Evolutionary conservation across 2,888 invertebrate genomes (phyloP), one percentile per base, ranked within the genome.

Genomic region (Conistra vaccinii): DNA sequence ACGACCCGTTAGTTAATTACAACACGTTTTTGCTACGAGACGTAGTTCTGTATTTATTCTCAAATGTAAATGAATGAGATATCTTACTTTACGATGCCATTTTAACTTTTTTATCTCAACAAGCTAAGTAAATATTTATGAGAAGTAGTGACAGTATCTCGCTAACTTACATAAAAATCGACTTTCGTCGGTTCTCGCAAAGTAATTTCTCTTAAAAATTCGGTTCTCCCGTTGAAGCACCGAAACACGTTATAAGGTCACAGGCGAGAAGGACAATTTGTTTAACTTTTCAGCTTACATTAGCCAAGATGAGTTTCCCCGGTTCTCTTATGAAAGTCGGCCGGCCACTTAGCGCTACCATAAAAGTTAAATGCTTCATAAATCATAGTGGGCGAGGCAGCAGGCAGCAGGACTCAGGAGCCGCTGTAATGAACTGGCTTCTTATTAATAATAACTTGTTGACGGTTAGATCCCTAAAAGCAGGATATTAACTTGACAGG

Each of bases 321-420:
- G 86, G 92, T 90, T 90, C 90, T 89, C 91, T 92, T 90, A 92
- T 91, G 91, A 93, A 93, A 94, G 92, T 92, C 92, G 87, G 81
- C 89, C 89, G 88, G 90, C 94, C 94, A 95, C 95, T 95, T 95
- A 95, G 94, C 94, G 91, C 92, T 89, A 93, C 93, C 94, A 95
- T 95, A 95, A 95, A 95, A 95, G 94, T 95, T 94, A 94, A 95
- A 95, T 94, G 94, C 90, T 86, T 89, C 92, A 94, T 95, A 95
- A 95, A 95, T 95, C 95, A 95, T 93, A 90, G 92, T 89, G 87
- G 89, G 89, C 91, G 90, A 87, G 92, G 92, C 93, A 91, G 53
- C 45, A 83, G 57, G 60, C 93, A 91, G 35, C 48, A 83, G 61
- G 53, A 80, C 75, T 75, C 73, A 71, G 74, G 91, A 87, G 88